phyloP scores from a whole-genome alignment of 1,140 invertebrate genomes.

The Euglossa dilemma region DNA sequence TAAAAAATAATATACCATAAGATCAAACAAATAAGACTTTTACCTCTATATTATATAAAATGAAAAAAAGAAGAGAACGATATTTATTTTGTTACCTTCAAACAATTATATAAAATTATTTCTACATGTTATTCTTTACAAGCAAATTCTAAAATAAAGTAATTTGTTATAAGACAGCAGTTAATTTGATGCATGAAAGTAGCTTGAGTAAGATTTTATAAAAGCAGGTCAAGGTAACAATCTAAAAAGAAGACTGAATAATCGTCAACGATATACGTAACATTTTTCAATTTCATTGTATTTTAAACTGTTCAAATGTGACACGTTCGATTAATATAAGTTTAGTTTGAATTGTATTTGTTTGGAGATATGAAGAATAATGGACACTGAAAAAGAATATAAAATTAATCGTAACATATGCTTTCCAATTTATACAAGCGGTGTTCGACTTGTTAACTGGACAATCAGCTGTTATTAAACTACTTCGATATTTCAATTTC shows the following conservation, averaged over 20 bases:
- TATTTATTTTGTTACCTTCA: background rate
- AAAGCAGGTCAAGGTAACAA: conserved; percentile 70
- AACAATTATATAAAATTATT: background rate
- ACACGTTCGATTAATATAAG: background rate
- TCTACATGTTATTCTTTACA: background rate
- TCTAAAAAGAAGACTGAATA: conserved; percentile 39
- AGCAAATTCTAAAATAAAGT: conserved; percentile 1
- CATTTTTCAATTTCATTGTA: background rate
- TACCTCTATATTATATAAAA: background rate
- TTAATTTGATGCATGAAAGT: conserved; percentile 65
- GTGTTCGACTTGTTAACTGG: background rate
- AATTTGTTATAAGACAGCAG: conserved; percentile 22
- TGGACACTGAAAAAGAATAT: background rate
- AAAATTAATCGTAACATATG: background rate
- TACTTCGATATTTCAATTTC: background rate
- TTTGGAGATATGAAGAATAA: background rate
- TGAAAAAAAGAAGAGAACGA: background rate
- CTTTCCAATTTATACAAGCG: background rate
- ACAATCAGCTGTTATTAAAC: no score
- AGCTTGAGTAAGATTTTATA: conserved; percentile 69
- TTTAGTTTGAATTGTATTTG: no score
- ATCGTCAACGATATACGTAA: background rate
- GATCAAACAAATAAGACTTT: background rate
- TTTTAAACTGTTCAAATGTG: background rate
- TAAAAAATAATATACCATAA: background rate